Percentiles rank a stretch among this genome's conserved stretches.
Evolutionary conservation across 2,797 vertebrate species (phyloP).

Genomic region (Jordanella pulchra): DNA sequence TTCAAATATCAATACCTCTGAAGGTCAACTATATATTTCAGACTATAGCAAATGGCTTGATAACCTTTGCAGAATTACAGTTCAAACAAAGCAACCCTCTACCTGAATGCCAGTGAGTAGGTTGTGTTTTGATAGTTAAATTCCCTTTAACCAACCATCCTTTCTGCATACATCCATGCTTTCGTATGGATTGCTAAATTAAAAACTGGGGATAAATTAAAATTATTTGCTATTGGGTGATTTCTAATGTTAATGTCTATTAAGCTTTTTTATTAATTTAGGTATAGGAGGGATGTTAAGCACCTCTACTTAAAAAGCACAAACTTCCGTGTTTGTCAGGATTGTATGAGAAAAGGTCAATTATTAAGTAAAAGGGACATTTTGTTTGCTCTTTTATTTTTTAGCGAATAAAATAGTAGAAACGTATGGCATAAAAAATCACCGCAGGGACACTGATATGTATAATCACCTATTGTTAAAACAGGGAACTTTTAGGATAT

Average conservation of each 20-base stretch:
- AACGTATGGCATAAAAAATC: not conserved
- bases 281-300: not conserved
- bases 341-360: not conserved
- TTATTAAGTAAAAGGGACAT: no score
- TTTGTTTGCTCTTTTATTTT: not conserved
- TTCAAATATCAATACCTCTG: not conserved
- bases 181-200: not conserved
- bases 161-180: not conserved
- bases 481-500: not conserved
- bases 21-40: not conserved
- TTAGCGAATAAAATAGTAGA: not conserved
- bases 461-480: not conserved
- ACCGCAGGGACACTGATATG: not conserved
- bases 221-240: not conserved
- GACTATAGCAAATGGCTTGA: not conserved
- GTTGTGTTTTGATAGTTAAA: slow-evolving; percentile 1
- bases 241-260: no score
- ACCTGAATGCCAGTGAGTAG: not conserved
- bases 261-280: no score
- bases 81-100: not conserved
- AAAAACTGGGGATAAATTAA: not conserved
- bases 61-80: not conserved
- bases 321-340: not conserved
- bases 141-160: slow-evolving; percentile 1
- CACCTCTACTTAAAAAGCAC: not conserved